These are phyloP conservation scores for Anseranas semipalmata DNA, from an alignment of 2,113 vertebrate species.

Conservation along the genomic window DNA sequence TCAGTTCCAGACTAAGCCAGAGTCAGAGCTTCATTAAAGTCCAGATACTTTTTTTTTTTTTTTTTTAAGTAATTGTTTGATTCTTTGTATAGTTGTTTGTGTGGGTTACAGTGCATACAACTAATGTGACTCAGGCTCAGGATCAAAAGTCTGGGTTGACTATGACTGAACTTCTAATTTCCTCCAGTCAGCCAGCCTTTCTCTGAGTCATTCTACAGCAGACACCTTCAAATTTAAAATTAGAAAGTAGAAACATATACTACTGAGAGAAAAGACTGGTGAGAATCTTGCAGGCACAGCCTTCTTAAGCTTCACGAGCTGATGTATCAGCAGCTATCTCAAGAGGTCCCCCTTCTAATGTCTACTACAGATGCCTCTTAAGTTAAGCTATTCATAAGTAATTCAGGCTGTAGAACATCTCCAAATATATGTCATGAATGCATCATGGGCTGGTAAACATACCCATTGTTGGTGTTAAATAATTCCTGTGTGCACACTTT, in stretches of 20 bases:
- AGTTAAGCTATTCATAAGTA: background rate
- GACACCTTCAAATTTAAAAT: conserved; percentile 46
- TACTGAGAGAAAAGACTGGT: background rate
- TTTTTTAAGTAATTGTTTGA: conserved; percentile 7
- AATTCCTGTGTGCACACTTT: background rate
- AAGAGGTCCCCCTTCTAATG: background rate
- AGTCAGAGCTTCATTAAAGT: conserved; percentile 15
- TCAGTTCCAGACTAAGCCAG: background rate
- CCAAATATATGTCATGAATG: background rate
- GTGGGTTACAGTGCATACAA: background rate
- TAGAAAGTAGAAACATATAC: conserved; percentile 39
- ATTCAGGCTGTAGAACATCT: background rate
- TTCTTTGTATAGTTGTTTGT: conserved; percentile 15
- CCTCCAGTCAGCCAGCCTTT: conserved; percentile 52
- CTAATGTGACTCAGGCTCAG: conserved; percentile 38
- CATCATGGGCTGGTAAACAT: background rate
- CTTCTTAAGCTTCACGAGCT: background rate
- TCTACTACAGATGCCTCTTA: background rate
- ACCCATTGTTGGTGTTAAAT: background rate
- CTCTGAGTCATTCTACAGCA: conserved; percentile 55
- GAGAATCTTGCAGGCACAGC: background rate
- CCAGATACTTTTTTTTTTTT: background rate
- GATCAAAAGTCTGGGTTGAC: conserved; percentile 62
- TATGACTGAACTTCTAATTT: conserved; percentile 61
- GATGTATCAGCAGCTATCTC: background rate